Conservation (phyloP, 2,113 vertebrate genomes). For the Rattus rattus region DNA sequence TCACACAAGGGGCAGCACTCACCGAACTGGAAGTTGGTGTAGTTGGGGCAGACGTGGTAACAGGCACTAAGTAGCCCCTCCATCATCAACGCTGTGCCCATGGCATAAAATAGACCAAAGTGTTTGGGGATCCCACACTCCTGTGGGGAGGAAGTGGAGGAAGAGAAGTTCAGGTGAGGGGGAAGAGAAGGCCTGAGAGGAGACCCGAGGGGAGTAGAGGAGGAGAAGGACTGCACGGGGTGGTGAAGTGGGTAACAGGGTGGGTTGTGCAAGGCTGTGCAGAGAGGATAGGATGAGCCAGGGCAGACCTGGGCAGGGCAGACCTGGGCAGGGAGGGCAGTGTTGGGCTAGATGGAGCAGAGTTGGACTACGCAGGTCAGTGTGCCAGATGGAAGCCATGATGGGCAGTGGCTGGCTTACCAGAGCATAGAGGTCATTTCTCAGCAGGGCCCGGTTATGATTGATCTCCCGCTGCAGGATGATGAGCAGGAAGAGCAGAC, state of each 20-base stretch:
- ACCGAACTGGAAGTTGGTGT: slow-evolving; percentile 99
- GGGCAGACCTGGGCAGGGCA: neutral
- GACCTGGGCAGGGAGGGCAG: neutral
- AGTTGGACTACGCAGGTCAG: too few relatives aligned
- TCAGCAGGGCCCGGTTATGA: slow-evolving; percentile 92
- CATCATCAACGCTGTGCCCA: slow-evolving; percentile 99
- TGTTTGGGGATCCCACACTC: slow-evolving; percentile 98
- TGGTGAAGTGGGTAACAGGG: neutral
- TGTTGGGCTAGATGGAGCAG: too few relatives aligned
- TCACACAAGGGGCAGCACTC: slow-evolving; percentile 51
- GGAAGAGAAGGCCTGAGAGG: neutral
- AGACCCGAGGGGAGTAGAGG: neutral
- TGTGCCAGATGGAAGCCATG: neutral
- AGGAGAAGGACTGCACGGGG: neutral
- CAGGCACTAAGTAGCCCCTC: slow-evolving; percentile 98
- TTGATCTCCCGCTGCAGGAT: slow-evolving; percentile 94
- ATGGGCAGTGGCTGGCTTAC: slow-evolving; percentile 79
- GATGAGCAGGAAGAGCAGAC: slow-evolving; percentile 96
- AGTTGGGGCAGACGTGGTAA: slow-evolving; percentile 99
- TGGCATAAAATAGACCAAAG: slow-evolving; percentile 97
- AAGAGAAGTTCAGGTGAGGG: neutral
- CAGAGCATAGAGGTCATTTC: slow-evolving; percentile 89
- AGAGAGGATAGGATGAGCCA: neutral
- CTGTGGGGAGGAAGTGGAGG: slow-evolving; percentile 73
- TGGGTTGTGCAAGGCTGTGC: neutral